Percentiles rank a stretch among this genome's conserved stretches.
Evolutionary conservation across 2,797 vertebrate species (phyloP).

Genomic region (Esox lucius): DNA sequence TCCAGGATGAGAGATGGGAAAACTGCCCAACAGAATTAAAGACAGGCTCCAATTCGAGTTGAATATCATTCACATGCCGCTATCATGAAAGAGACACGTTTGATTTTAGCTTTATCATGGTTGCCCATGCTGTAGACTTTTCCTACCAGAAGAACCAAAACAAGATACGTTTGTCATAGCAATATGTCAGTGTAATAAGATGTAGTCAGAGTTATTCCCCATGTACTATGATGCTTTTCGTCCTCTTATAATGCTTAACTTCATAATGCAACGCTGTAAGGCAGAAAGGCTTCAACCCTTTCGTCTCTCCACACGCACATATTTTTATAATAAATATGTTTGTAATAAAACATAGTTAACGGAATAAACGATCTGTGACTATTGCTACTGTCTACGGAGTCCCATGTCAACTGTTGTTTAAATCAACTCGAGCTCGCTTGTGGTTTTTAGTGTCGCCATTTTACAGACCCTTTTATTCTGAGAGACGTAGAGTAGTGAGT

Average conservation of each 20-base stretch:
- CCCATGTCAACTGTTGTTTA: background rate
- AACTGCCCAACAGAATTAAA: background rate
- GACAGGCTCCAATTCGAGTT: background rate
- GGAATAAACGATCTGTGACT: conserved; percentile 7
- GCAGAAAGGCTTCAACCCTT: background rate
- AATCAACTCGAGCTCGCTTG: too few species aligned
- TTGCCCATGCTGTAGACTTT: conserved; percentile 10
- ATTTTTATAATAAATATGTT: conserved; percentile 35
- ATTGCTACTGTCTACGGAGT: conserved; percentile 10
- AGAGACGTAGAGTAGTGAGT: too few species aligned
- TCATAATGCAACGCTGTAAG: conserved; percentile 5
- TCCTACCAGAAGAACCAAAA: background rate
- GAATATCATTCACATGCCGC: conserved; percentile 8
- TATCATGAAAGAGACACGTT: conserved; percentile 1
- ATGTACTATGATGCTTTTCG: background rate
- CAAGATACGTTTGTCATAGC: conserved; percentile 2
- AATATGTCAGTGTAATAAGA: conserved; percentile 2
- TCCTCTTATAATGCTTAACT: conserved; percentile 7
- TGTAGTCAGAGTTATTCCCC: background rate
- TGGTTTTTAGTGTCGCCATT: background rate
- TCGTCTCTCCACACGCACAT: background rate
- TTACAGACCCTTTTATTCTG: background rate
- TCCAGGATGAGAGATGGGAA: background rate
- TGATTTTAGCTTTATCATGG: background rate
- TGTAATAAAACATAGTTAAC: conserved; percentile 33